Evolutionary conservation across 2,113 vertebrate species (phyloP).

Genomic region (Corythoichthys intestinalis): DNA sequence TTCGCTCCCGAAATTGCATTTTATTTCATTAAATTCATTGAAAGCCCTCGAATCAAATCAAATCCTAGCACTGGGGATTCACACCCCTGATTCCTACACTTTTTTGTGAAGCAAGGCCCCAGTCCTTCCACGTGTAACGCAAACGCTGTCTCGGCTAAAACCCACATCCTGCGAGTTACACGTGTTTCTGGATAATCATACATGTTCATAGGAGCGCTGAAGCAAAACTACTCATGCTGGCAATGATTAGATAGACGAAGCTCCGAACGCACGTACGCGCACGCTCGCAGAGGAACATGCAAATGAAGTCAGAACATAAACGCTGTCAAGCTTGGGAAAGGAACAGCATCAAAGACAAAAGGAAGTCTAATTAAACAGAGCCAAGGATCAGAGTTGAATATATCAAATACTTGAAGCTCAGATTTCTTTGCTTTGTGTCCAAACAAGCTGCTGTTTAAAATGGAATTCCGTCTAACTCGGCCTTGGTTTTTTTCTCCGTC

Average conservation of each 20-base stretch:
- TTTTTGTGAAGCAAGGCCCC: too few species aligned
- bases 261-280: not conserved
- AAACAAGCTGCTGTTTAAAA: slow-evolving; percentile 53
- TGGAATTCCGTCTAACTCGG: slow-evolving; percentile 56
- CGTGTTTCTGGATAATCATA: slow-evolving; percentile 32
- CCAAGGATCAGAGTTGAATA: slow-evolving; percentile 44
- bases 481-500: slow-evolving; percentile 44
- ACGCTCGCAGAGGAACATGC: not conserved
- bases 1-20: too few species aligned
- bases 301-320: slow-evolving; percentile 31
- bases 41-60: too few species aligned
- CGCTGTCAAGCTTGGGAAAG: slow-evolving; percentile 12
- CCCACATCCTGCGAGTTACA: slow-evolving; percentile 28
- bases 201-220: slow-evolving; percentile 32
- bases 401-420: slow-evolving; percentile 46
- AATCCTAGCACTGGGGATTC: too few species aligned
- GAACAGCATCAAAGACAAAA: slow-evolving; percentile 28
- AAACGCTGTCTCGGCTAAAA: slow-evolving; percentile 5
- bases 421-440: slow-evolving; percentile 43
- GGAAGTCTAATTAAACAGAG: slow-evolving; percentile 37
- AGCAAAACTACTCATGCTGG: slow-evolving; percentile 20
- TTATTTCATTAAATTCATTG: too few species aligned
- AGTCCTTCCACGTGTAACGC: slow-evolving; percentile 1
- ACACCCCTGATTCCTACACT: too few species aligned
- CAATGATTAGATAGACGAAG: slow-evolving; percentile 17